Evolutionary conservation across 2,797 vertebrate species (phyloP).

Genomic region (Decapterus maruadsi): DNA sequence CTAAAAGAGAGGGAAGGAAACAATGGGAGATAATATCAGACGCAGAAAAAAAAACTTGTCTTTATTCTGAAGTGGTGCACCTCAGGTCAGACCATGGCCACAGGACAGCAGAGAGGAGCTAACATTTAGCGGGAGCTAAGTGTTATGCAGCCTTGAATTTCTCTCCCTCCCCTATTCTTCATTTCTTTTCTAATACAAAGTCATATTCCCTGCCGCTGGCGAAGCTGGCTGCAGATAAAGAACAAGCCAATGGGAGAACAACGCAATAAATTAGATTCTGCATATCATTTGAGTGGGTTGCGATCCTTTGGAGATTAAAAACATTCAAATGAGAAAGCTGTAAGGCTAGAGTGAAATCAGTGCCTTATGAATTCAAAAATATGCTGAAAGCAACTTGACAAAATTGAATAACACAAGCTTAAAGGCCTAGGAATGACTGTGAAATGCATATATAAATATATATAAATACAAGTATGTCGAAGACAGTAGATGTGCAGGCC

Average conservation of each 20-base stretch:
- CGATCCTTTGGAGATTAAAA: conserved; percentile 76
- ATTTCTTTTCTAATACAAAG: conserved; percentile 48
- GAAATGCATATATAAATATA: conserved; percentile 19
- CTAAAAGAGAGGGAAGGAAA: conserved; percentile 14
- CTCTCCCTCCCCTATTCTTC: conserved; percentile 25
- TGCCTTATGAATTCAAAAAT: conserved; percentile 67
- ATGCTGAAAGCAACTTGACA: conserved; percentile 45
- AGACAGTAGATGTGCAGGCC: not conserved
- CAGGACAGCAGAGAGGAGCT: conserved; percentile 24
- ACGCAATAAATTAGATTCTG: conserved; percentile 74
- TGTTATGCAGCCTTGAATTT: conserved; percentile 45
- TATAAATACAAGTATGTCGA: not conserved
- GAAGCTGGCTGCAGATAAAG: conserved; percentile 67
- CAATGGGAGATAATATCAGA: conserved; percentile 19
- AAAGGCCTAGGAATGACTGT: conserved; percentile 37
- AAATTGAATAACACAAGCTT: conserved; percentile 63
- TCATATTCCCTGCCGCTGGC: conserved; percentile 63
- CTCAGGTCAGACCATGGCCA: conserved; percentile 40
- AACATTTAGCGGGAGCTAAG: not conserved
- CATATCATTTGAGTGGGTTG: conserved; percentile 70
- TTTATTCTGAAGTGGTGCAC: conserved; percentile 24
- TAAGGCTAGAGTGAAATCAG: conserved; percentile 52
- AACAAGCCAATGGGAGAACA: conserved; percentile 62
- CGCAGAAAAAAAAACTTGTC: not conserved
- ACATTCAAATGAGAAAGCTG: conserved; percentile 74